A percentile compares a stretch with the other conserved stretches of the same genome.
Conservation (phyloP, 1,140 invertebrate species). For the Frieseomelitta varia region DNA sequence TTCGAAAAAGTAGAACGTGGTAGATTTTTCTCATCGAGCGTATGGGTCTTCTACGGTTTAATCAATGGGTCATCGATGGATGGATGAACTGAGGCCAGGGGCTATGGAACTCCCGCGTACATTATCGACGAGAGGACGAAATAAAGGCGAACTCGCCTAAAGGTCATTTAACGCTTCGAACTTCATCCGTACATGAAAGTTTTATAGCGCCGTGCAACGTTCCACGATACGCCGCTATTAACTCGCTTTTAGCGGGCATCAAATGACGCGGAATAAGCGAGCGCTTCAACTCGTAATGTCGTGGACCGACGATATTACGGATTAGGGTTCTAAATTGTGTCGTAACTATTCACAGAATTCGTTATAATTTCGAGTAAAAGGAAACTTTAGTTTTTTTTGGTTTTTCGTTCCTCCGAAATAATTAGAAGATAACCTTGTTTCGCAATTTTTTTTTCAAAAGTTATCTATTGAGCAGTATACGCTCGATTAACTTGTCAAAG, state of each 20-base stretch:
- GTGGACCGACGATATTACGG: not conserved
- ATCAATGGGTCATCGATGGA: not conserved
- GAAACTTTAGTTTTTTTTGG: too few relatives aligned
- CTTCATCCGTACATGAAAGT: not conserved
- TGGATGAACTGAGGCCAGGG: not conserved
- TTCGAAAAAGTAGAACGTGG: not conserved
- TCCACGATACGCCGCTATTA: not conserved
- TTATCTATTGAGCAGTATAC: too few relatives aligned
- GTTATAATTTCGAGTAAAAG: too few relatives aligned
- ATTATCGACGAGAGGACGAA: not conserved
- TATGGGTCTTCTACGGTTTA: not conserved
- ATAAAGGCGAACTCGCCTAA: constrained; percentile 1
- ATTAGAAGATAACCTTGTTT: too few relatives aligned
- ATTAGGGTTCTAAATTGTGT: not conserved
- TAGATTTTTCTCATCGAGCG: not conserved
- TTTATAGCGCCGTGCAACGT: not conserved
- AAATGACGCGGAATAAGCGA: not conserved
- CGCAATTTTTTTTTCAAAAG: too few relatives aligned
- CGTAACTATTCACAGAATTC: not conserved
- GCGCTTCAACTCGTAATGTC: not conserved
- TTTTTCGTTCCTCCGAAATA: too few relatives aligned
- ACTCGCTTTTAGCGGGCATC: not conserved
- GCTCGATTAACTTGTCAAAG: not conserved
- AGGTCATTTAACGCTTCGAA: not conserved
- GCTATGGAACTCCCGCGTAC: not conserved